phyloP scores from a whole-genome alignment of 2,113 vertebrate species.

The Sinocyclocheilus maitianheensis region DNA sequence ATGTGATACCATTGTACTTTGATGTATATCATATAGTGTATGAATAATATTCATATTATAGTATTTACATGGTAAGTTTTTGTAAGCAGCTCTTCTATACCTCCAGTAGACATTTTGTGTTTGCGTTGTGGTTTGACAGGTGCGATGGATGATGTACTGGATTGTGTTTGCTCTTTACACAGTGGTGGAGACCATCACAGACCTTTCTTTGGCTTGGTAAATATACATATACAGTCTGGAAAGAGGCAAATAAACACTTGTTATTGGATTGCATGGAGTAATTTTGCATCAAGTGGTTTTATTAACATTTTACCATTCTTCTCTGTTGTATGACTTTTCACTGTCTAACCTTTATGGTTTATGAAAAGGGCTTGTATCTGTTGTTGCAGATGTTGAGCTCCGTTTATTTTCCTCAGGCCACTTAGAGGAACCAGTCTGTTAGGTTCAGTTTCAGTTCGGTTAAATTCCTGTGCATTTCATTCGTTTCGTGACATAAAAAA shows the following conservation, averaged over 20 bases:
- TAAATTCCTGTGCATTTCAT: constrained; percentile 9
- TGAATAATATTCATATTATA: background rate
- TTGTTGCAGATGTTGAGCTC: constrained; percentile 19
- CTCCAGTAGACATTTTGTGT: constrained; percentile 7
- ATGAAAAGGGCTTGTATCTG: constrained; percentile 28
- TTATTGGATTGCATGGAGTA: constrained; percentile 9
- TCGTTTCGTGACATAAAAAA: constrained; percentile 6
- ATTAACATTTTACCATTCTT: constrained; percentile 3
- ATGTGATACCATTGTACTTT: background rate
- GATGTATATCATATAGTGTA: background rate
- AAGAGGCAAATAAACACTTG: constrained; percentile 7
- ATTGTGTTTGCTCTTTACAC: constrained; percentile 89
- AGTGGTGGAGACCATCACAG: constrained; percentile 82
- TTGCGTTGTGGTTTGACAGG: constrained; percentile 67
- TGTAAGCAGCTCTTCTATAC: background rate
- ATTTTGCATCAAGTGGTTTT: constrained; percentile 19
- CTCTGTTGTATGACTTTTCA: constrained; percentile 7
- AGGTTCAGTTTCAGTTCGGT: constrained; percentile 23
- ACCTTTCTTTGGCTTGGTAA: constrained; percentile 84
- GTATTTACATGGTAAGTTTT: background rate
- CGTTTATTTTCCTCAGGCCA: background rate
- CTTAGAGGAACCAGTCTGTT: constrained; percentile 20
- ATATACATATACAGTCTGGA: constrained; percentile 6
- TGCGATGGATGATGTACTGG: constrained; percentile 95
- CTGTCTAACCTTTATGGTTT: background rate